Evolutionary conservation across 1,140 invertebrate species (phyloP).

Genomic region (Nymphalis io): DNA sequence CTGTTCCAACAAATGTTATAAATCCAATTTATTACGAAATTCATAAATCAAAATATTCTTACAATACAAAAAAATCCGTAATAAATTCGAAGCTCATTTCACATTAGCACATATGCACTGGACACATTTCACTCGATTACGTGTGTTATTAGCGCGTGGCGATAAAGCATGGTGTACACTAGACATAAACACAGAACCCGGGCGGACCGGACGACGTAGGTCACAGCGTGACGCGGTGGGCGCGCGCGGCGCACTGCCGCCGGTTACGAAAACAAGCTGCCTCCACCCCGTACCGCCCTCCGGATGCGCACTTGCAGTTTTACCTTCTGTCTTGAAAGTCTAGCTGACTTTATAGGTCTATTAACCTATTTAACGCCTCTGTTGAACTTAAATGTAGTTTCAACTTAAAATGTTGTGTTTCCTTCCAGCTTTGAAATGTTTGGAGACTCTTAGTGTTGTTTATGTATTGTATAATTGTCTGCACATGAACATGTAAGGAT

Average conservation of each 20-base stretch:
- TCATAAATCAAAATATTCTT: constrained; percentile 17
- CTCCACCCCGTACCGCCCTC: constrained; percentile 59
- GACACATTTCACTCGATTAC: constrained; percentile 34
- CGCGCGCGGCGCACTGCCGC: constrained; percentile 73
- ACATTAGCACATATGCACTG: constrained; percentile 20
- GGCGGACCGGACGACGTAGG: constrained; percentile 19
- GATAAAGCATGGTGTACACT: constrained; percentile 25
- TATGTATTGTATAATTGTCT: background rate
- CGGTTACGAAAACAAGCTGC: constrained; percentile 61
- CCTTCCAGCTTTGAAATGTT: background rate
- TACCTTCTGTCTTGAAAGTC: constrained; percentile 56
- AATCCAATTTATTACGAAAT: constrained; percentile 25
- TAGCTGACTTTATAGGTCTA: constrained; percentile 53
- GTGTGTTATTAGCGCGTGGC: constrained; percentile 34
- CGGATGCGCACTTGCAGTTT: constrained; percentile 73
- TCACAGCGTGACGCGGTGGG: constrained; percentile 49
- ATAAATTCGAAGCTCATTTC: constrained; percentile 6
- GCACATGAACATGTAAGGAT: too few relatives aligned
- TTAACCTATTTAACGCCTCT: constrained; percentile 47
- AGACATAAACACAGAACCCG: constrained; percentile 20
- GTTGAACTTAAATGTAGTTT: constrained; percentile 21
- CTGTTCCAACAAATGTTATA: constrained; percentile 54
- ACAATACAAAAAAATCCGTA: constrained; percentile 10
- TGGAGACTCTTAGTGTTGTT: background rate
- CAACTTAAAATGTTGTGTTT: constrained; percentile 2